Base-by-base conservation (phyloP, 2,113 vertebrate species). In the Corydoras maculifer region DNA sequence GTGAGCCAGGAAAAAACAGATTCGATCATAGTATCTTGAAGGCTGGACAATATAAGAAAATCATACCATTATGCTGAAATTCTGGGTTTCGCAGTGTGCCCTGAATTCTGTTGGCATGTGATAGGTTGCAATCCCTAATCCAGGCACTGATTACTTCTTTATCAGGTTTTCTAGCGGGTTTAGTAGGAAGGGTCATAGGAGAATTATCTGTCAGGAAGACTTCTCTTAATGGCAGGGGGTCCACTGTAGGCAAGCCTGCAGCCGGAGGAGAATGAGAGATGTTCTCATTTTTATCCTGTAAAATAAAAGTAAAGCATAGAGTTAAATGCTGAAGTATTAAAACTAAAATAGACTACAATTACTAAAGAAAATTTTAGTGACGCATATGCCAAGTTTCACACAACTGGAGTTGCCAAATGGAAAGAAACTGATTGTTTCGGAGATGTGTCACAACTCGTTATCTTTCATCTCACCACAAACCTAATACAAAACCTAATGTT, bases 21-120 rank as follows among this genome's bases (percentile, higher is more conserved):
- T 57, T 3, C 7, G n/a, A 7, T 61, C 48, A 50, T 30, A 13
- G n/a, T 14, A 30, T 14, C 32, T 29, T 4, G 53, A 58, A 57
- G 11, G 25, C 11, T 61, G 14, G 12, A 73, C 4, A 49, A 29
- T 5, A 59, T 48, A n/a, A 65, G 30, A 6, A 4, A 51, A 10
- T 8, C 15, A 53, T 80, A 94, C 92, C 88, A 63, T 92, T 94
- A 82, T 94, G 93, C 78, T 93, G 93, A 84, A 94, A 94, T 76
- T 94, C 92, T 50, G 92, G 88, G 81, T 93, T 80, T 74, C 89
- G 90, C 15, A 94, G 85, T 29, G 80, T 82, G n/a, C 93, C 93
- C 50, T 91, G 90, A 84, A 94, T 94, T 35, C 87, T 87, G 76
- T 84, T 74, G 59, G 80, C 85, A 54, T 83, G 80, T 65, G 64